Conservation (phyloP, 2,113 vertebrate species). For the Rhadina sibilatrix region DNA sequence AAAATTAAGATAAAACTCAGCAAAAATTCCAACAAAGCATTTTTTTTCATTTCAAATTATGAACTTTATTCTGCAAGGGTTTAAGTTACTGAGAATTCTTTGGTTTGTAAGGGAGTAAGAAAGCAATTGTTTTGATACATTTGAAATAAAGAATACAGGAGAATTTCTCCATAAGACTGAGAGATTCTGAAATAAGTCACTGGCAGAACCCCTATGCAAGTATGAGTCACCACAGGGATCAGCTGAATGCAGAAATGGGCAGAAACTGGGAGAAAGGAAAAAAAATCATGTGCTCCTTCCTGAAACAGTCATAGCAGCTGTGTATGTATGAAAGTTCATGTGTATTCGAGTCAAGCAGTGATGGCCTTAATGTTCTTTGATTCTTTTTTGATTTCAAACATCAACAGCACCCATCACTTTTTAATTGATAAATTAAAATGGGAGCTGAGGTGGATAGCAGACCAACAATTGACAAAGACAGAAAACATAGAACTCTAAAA, state of each 20-base stretch:
- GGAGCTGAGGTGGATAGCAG: neutral
- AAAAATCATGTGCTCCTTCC: neutral
- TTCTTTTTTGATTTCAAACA: neutral
- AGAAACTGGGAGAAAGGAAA: neutral
- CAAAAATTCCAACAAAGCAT: neutral
- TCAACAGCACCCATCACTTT: neutral
- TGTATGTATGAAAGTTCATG: neutral
- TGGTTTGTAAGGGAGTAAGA: neutral
- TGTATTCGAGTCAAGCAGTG: neutral
- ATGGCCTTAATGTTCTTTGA: neutral
- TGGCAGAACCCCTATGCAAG: neutral
- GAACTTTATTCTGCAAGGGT: neutral
- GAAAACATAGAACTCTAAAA: neutral
- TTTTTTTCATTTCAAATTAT: neutral
- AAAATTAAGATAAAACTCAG: neutral
- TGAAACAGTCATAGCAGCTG: neutral
- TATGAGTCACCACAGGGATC: neutral
- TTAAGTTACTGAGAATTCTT: neutral
- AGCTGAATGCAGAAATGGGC: neutral
- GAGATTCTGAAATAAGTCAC: neutral
- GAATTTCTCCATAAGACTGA: neutral
- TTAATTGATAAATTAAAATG: neutral
- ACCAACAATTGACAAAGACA: neutral
- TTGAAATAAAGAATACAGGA: neutral
- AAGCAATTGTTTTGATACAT: rapidly evolving